Evolutionary conservation across 2,113 vertebrate species (phyloP), one percentile per base, ranked within the genome.

Genomic region (Alosa alosa): DNA sequence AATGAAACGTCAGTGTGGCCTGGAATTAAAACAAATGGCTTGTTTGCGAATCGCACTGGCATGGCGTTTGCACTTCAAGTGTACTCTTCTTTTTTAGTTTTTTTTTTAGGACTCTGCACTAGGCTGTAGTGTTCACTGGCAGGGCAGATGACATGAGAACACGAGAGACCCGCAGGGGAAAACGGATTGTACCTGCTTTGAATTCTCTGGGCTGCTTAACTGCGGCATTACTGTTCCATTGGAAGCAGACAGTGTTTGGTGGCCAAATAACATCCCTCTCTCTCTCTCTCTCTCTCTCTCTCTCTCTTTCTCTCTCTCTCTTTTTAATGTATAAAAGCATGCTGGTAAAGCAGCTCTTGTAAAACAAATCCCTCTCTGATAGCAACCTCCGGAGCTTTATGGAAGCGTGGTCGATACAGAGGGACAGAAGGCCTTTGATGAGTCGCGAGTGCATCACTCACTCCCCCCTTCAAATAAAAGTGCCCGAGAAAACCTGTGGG

Each of bases 341-440:
- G 90, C 88, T 87, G 88, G 85, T 86, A 84, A 81, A 86, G 88
- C 86, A 90, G 84, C 84, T 89, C 89, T 92, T 92, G 91, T 93
- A 92, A 92, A 91, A 94, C 92, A 93, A 93, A 92, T 93, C 90
- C 91, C 91, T 90, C 91, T 88, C 93, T 93, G 93, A 93, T 91
- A 91, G 89, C 91, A 88, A 88, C 90, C 93, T 90, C 90, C 85
- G 47, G 92, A 91, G 90, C 88, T 47, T 82, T 89, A 90, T 85
- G 88, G 89, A 84, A 89, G 90, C 60, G 2, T 87, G 92, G 93
- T 95, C 91, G 90, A 93, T 93, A 92, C 91, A 84, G 81, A 89
- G 88, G 91, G 83, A 88, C 86, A 89, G 86, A 91, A 87, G 89
- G 22, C 89, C 91, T 94, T 94, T 94, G 93, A 94, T 93, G 93